Conservation (phyloP, 1,140 invertebrate genomes). For the Dendroctonus valens region DNA sequence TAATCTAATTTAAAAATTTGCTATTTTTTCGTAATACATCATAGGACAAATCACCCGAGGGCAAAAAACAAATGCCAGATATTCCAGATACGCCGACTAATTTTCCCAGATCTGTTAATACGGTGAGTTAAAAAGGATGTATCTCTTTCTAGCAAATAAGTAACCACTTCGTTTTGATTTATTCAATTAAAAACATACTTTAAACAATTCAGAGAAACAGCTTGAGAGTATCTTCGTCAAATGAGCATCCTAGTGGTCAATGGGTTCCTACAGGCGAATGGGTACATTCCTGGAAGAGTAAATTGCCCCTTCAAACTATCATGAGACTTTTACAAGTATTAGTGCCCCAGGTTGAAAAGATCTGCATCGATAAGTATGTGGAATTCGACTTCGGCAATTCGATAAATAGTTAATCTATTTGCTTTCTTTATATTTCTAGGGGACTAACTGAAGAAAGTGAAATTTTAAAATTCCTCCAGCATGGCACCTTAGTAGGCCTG, state of each 20-base stretch:
- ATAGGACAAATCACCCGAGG: not conserved
- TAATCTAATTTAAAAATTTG: constrained; percentile 1
- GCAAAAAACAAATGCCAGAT: constrained; percentile 1
- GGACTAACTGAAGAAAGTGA: constrained; percentile 99
- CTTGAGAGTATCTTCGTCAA: constrained; percentile 48
- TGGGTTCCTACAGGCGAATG: constrained; percentile 91
- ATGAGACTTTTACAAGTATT: constrained; percentile 98
- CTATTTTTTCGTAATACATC: not conserved
- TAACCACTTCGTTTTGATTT: not conserved
- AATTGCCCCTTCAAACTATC: constrained; percentile 96
- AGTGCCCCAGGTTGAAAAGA: constrained; percentile 99
- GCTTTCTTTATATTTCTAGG: constrained; percentile 55
- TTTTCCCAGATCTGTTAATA: constrained; percentile 36
- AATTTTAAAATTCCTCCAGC: constrained; percentile 98
- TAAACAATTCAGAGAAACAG: constrained; percentile 50
- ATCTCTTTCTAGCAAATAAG: not conserved
- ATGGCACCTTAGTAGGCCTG: constrained; percentile 96
- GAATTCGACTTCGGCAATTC: constrained; percentile 2
- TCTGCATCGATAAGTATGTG: constrained; percentile 97
- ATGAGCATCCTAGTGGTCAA: constrained; percentile 47
- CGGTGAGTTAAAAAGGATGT: constrained; percentile 22
- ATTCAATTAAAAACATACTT: not conserved
- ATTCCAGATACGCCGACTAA: constrained; percentile 9
- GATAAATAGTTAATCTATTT: not conserved
- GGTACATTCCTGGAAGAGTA: constrained; percentile 96